Evolutionary conservation across 2,113 vertebrate genomes (phyloP).

Genomic region (Pampusana beccarii): DNA sequence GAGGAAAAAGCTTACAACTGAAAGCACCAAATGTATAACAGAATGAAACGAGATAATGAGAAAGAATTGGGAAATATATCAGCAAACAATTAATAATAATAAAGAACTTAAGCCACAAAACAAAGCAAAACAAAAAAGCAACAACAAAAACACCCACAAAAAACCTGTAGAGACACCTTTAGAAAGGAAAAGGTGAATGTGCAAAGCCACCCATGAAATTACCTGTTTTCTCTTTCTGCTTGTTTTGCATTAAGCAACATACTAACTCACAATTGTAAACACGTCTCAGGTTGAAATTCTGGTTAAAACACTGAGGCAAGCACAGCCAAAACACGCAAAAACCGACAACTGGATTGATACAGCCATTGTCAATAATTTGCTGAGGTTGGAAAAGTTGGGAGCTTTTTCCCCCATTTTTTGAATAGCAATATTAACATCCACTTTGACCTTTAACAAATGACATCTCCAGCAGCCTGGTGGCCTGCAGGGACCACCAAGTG

Average conservation of each 20-base stretch:
- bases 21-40: neutral
- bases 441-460: neutral
- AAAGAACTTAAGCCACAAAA: neutral
- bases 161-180: neutral
- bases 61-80: neutral
- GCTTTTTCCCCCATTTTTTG: neutral
- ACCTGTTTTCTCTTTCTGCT: neutral
- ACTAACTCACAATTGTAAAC: neutral
- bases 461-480: neutral
- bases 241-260: neutral
- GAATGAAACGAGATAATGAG: neutral
- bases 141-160: no score
- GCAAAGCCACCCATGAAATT: neutral
- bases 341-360: accelerated
- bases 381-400: neutral
- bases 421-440: neutral
- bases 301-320: neutral
- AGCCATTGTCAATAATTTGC: neutral
- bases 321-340: neutral
- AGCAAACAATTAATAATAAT: neutral
- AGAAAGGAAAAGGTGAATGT: neutral
- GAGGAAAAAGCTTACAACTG: neutral
- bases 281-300: neutral
- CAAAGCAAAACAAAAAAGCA: no score
- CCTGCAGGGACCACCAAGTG: neutral